These are phyloP conservation scores for Steromphala cineraria DNA, from an alignment of 2,888 invertebrate genomes.

Conservation along the genomic window DNA sequence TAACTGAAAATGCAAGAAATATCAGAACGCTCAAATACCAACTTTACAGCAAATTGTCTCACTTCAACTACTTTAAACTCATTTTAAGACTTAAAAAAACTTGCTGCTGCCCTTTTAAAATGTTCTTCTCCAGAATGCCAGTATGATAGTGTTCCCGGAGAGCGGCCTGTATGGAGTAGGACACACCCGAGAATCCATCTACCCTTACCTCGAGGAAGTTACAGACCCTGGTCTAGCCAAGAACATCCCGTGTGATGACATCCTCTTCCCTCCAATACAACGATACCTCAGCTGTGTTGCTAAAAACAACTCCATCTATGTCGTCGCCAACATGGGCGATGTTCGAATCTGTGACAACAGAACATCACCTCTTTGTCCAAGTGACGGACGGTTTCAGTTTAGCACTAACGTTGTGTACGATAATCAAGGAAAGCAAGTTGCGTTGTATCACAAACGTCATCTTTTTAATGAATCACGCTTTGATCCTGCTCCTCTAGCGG, in stretches of 20 bases:
- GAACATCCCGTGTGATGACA: constrained; percentile 39
- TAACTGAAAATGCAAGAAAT: no score
- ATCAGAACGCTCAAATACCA: no score
- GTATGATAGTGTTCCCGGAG: constrained; percentile 89
- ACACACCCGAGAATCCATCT: constrained; percentile 34
- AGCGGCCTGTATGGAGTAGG: constrained; percentile 73
- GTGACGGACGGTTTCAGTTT: constrained; percentile 75
- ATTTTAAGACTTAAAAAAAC: no score
- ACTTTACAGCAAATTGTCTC: no score
- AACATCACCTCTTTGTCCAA: constrained; percentile 38
- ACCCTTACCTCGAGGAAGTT: constrained; percentile 39
- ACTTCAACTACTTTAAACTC: no score
- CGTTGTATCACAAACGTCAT: constrained; percentile 80
- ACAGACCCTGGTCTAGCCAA: constrained; percentile 27
- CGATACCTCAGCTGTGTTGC: constrained; percentile 39
- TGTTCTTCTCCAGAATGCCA: constrained; percentile 79
- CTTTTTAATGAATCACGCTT: constrained; percentile 76
- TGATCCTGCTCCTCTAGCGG: constrained; percentile 67
- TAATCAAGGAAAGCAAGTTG: constrained; percentile 83
- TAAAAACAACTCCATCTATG: constrained; percentile 33
- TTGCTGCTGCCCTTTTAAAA: no score
- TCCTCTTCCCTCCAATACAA: constrained; percentile 27
- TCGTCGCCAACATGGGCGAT: constrained; percentile 41
- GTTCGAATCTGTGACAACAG: constrained; percentile 33
- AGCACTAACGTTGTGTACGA: constrained; percentile 89